Conservation (phyloP, 2,888 invertebrate species). For the Drosophila borealis region DNA sequence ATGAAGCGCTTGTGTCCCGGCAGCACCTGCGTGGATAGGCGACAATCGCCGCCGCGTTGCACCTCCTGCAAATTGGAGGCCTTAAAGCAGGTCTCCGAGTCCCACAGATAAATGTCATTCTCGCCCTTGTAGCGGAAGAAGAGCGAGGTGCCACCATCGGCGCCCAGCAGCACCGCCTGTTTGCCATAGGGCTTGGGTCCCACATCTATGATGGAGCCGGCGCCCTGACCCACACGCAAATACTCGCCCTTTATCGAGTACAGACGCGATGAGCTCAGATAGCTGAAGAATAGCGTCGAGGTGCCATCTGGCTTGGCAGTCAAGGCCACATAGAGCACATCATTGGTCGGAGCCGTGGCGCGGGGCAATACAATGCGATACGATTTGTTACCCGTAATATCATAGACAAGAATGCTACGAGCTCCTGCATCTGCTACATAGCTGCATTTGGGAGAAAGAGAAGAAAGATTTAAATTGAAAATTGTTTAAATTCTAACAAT, state of each 20-base stretch:
- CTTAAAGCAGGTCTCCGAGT: slow-evolving; percentile 87
- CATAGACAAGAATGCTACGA: slow-evolving; percentile 86
- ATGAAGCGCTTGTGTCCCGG: slow-evolving; percentile 87
- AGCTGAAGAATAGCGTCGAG: slow-evolving; percentile 87
- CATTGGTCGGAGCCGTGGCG: slow-evolving; percentile 85
- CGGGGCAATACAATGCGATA: slow-evolving; percentile 87
- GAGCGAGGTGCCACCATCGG: slow-evolving; percentile 87
- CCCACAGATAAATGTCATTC: slow-evolving; percentile 88
- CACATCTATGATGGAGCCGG: slow-evolving; percentile 87
- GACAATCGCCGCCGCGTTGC: slow-evolving; percentile 87
- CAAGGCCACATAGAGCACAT: slow-evolving; percentile 87
- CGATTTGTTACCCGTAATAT: slow-evolving; percentile 85
- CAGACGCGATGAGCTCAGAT: slow-evolving; percentile 86
- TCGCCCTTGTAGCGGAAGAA: slow-evolving; percentile 88
- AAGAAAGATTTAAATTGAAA: not conserved
- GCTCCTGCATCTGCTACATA: slow-evolving; percentile 84
- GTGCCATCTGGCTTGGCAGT: slow-evolving; percentile 86
- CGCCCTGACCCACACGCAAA: slow-evolving; percentile 86
- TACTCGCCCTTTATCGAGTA: slow-evolving; percentile 87
- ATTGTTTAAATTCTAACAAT: not conserved
- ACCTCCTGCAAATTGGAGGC: slow-evolving; percentile 87
- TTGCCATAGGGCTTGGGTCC: slow-evolving; percentile 86
- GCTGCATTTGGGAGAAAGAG: slow-evolving; percentile 45
- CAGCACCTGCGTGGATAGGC: slow-evolving; percentile 87
- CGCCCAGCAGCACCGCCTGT: slow-evolving; percentile 87